Evolutionary conservation across 2,888 invertebrate genomes (phyloP).

Genomic region (Agrotis ipsilon): DNA sequence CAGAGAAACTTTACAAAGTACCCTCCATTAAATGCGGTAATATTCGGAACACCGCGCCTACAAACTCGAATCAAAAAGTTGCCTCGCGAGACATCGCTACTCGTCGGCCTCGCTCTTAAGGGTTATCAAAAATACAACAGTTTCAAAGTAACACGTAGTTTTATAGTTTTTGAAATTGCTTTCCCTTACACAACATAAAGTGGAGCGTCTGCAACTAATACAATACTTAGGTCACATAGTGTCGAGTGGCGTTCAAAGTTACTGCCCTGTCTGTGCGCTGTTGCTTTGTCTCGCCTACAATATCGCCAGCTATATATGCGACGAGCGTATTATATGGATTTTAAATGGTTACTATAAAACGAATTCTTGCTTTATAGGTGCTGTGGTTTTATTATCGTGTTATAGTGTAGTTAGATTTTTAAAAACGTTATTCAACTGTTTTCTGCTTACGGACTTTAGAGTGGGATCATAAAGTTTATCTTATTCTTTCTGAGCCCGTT

Average conservation of each 20-base stretch:
- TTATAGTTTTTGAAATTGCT: conserved; percentile 58
- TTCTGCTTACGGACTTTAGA: not conserved
- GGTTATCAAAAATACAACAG: conserved; percentile 56
- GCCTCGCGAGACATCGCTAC: conserved; percentile 17
- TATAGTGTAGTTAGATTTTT: conserved; percentile 21
- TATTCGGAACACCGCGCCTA: conserved; percentile 24
- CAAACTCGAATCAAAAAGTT: conserved; percentile 41
- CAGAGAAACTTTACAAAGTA: conserved; percentile 49
- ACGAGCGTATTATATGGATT: conserved; percentile 25
- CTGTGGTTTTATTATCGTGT: conserved; percentile 19
- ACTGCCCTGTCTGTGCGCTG: conserved; percentile 31
- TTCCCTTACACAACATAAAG: conserved; percentile 51
- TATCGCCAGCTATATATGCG: conserved; percentile 7
- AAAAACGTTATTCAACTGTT: conserved; percentile 22
- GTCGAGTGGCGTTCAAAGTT: conserved; percentile 52
- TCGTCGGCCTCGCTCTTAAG: conserved; percentile 14
- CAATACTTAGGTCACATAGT: conserved; percentile 49
- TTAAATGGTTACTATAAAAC: conserved; percentile 41
- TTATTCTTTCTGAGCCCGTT: not conserved
- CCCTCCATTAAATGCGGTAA: conserved; percentile 45
- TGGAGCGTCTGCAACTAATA: conserved; percentile 54
- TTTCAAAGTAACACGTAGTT: conserved; percentile 55
- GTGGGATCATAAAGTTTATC: not conserved
- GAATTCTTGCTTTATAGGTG: conserved; percentile 29
- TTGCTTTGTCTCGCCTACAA: conserved; percentile 18